Percentiles rank a stretch among this genome's conserved stretches.
phyloP scores from a whole-genome alignment of 2,797 vertebrate genomes.

The Acrocephalus scirpaceus region DNA sequence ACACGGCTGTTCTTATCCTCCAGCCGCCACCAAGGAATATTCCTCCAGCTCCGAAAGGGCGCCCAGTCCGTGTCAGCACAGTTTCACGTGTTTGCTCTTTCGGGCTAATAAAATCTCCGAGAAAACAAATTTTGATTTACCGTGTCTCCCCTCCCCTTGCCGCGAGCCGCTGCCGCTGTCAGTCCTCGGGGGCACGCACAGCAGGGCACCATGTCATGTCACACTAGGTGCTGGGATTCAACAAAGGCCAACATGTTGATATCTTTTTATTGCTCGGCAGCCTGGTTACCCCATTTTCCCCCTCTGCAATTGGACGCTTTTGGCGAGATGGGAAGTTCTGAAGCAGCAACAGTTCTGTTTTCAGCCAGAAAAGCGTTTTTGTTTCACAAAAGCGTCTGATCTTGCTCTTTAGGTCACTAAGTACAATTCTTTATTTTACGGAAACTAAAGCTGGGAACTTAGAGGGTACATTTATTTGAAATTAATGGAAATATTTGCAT shows the following conservation, averaged over 20 bases:
- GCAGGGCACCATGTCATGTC: conserved; percentile 75
- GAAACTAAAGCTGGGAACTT: background rate
- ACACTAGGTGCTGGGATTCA: conserved; percentile 73
- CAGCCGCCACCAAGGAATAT: background rate
- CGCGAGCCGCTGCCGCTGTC: conserved; percentile 57
- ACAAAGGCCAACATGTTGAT: conserved; percentile 76
- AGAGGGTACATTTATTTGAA: background rate
- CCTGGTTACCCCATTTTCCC: conserved; percentile 45
- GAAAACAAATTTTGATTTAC: conserved; percentile 53
- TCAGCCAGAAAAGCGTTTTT: background rate
- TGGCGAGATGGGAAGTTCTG: background rate
- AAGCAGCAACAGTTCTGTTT: background rate
- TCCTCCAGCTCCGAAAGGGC: background rate
- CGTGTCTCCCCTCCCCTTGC: conserved; percentile 38
- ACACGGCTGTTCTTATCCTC: background rate
- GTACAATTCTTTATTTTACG: background rate
- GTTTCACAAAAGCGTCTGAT: background rate
- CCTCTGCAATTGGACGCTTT: conserved; percentile 1
- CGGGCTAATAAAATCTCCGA: conserved; percentile 27
- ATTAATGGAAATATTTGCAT: background rate
- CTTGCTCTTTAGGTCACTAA: background rate
- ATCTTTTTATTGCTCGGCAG: conserved; percentile 75
- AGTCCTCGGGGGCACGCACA: conserved; percentile 63
- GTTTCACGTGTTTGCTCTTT: conserved; percentile 30
- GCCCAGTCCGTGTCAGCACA: background rate